Percentiles rank a stretch among this genome's conserved stretches.
Conservation (phyloP, 2,113 vertebrate species). For the Azemiops feae region DNA sequence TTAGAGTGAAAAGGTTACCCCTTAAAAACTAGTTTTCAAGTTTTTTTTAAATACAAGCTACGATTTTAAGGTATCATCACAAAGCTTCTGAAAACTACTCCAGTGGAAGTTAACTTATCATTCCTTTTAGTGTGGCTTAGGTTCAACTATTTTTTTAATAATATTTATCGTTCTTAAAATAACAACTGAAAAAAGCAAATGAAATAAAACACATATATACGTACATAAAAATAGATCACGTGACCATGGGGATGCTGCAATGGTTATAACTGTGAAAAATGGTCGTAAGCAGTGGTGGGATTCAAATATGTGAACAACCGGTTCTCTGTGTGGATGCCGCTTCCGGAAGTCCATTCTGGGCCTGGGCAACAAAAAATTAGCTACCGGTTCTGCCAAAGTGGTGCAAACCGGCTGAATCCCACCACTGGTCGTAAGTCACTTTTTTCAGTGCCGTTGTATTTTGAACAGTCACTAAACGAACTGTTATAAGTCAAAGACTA, state of each 20-base stretch:
- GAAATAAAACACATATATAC: neutral
- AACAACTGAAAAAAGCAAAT: neutral
- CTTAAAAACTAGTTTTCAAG: no score
- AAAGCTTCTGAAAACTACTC: neutral
- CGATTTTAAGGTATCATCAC: neutral
- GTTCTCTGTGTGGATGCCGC: no score
- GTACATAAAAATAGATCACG: no score
- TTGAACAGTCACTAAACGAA: neutral
- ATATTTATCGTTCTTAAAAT: neutral
- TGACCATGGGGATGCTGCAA: no score
- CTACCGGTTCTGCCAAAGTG: no score
- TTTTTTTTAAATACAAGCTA: neutral
- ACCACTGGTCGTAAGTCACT: neutral
- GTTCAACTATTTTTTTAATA: neutral
- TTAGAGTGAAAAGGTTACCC: neutral
- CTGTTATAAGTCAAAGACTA: neutral
- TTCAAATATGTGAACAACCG: no score
- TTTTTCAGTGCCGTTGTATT: neutral
- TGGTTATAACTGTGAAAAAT: no score
- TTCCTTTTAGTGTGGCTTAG: neutral
- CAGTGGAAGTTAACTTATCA: neutral
- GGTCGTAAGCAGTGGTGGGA: neutral
- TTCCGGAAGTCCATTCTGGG: no score
- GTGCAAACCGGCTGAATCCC: no score
- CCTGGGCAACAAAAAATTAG: no score